phyloP scores from a whole-genome alignment of 1,140 invertebrate species.

The Eurosta solidaginis region DNA sequence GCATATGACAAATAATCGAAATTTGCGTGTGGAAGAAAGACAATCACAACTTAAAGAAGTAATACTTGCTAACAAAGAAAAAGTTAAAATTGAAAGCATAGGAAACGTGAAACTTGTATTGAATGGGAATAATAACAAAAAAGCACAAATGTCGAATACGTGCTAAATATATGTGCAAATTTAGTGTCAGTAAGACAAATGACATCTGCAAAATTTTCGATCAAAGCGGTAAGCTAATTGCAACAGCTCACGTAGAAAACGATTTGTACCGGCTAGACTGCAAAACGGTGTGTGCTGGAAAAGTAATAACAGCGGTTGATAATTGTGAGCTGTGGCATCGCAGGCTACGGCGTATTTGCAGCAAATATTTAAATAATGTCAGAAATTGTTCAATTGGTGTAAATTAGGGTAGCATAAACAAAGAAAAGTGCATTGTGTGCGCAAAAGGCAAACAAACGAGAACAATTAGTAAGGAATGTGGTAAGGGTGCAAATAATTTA shows the following conservation, averaged over 20 bases:
- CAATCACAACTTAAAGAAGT: no score
- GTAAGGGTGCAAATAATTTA: neutral
- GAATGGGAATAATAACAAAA: no score
- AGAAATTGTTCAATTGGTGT: neutral
- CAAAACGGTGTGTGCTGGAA: neutral
- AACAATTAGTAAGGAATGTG: no score
- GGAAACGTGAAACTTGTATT: no score
- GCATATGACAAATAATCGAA: no score
- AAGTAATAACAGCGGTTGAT: neutral
- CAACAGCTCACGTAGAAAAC: neutral
- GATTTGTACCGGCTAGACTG: neutral
- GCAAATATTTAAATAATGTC: neutral
- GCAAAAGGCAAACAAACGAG: no score
- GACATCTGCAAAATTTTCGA: constrained; percentile 5
- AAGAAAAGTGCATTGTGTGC: no score
- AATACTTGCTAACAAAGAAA: no score
- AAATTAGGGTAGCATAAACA: no score
- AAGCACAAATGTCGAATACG: no score
- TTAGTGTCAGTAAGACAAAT: constrained; percentile 12
- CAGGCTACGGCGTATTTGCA: neutral
- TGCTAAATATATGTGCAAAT: neutral
- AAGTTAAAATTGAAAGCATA: no score
- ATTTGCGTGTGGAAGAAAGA: no score
- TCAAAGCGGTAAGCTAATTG: neutral
- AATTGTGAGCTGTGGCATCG: neutral